A percentile compares a stretch with the other conserved stretches of the same genome.
These are phyloP conservation scores for Pecten maximus DNA, from an alignment of 2,888 invertebrate species.

Conservation along the genomic window DNA sequence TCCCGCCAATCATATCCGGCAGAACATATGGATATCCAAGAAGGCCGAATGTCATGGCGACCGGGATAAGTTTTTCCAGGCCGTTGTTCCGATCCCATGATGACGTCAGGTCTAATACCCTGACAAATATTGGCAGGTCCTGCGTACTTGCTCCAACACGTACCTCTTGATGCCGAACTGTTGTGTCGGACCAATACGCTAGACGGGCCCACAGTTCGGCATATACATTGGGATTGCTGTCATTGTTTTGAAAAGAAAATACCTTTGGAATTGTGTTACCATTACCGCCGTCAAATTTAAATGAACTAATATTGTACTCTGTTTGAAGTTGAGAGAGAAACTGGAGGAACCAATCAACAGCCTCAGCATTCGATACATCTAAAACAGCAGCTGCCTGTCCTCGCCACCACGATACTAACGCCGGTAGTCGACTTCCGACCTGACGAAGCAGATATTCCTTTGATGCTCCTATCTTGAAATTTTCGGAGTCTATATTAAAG, in stretches of 20 bases:
- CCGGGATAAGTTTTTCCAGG: slow-evolving; percentile 90
- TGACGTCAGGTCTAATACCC: slow-evolving; percentile 92
- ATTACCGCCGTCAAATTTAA: slow-evolving; percentile 91
- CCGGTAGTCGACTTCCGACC: slow-evolving; percentile 66
- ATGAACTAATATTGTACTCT: slow-evolving; percentile 90
- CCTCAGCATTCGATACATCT: slow-evolving; percentile 92
- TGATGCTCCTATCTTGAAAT: slow-evolving; percentile 91
- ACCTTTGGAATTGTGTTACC: slow-evolving; percentile 73
- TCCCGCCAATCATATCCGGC: slow-evolving; percentile 90
- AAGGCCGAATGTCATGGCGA: slow-evolving; percentile 85
- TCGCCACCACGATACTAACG: slow-evolving; percentile 89
- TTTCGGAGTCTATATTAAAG: slow-evolving; percentile 89
- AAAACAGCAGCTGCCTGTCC: slow-evolving; percentile 89
- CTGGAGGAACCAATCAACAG: slow-evolving; percentile 89
- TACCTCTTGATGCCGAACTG: slow-evolving; percentile 88
- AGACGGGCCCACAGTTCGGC: slow-evolving; percentile 71
- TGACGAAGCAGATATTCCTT: slow-evolving; percentile 83
- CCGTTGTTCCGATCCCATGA: slow-evolving; percentile 92
- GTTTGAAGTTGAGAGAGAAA: slow-evolving; percentile 88
- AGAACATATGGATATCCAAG: slow-evolving; percentile 91
- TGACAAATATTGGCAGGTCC: slow-evolving; percentile 90
- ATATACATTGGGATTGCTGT: slow-evolving; percentile 72
- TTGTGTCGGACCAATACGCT: slow-evolving; percentile 68
- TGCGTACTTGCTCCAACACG: slow-evolving; percentile 92
- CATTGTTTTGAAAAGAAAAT: slow-evolving; percentile 60